Percentiles rank a stretch among this genome's conserved stretches.
These are phyloP conservation scores for Tridacna gigas DNA, from an alignment of 2,888 invertebrate species.

Conservation along the genomic window DNA sequence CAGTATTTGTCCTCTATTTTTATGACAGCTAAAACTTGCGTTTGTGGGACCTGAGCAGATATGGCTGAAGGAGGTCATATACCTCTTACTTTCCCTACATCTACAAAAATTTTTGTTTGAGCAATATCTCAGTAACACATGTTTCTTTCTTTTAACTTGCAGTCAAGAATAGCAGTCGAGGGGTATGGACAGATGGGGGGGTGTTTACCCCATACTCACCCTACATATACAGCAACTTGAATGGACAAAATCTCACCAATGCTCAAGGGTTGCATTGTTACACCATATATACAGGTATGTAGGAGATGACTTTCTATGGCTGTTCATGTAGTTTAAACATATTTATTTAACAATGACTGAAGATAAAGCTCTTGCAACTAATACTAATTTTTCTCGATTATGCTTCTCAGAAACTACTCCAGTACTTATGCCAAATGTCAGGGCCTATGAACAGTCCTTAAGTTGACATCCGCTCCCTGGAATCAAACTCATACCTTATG, in stretches of 20 bases:
- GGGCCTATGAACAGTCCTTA: no score
- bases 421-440: no score
- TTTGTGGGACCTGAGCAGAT: no score
- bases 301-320: background rate
- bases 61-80: background rate
- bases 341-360: no score
- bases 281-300: constrained; percentile 56
- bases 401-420: no score
- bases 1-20: no score
- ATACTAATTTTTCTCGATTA: no score
- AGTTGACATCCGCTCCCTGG: no score
- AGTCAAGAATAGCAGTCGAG: constrained; percentile 14
- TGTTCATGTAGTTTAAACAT: no score
- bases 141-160: background rate
- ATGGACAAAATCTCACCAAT: constrained; percentile 33
- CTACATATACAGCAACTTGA: constrained; percentile 37
- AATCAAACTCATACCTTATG: background rate
- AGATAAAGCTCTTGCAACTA: no score
- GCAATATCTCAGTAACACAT: background rate
- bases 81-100: background rate
- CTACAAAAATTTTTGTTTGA: background rate
- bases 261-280: constrained; percentile 50
- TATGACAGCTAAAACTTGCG: no score
- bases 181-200: constrained; percentile 47
- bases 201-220: background rate